A percentile compares a stretch with the other conserved stretches of the same genome.
Conservation (phyloP, 1,140 invertebrate species). For the Polypedilum vanderplanki region DNA sequence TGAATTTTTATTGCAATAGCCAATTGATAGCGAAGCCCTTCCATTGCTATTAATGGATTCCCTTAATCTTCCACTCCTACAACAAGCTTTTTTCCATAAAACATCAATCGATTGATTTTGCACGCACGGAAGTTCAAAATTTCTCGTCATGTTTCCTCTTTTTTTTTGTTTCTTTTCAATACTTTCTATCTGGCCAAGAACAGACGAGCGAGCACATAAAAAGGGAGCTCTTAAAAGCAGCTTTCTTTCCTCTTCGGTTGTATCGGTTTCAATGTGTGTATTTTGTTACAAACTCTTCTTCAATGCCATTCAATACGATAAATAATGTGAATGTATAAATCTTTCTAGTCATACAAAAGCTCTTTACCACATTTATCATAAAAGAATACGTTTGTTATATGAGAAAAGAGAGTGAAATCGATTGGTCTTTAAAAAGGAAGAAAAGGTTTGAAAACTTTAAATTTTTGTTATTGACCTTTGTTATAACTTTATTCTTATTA, state of each 20-base stretch:
- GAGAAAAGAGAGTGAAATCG: not conserved
- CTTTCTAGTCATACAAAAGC: not conserved
- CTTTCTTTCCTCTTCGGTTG: not conserved
- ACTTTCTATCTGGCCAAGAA: not conserved
- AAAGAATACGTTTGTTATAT: not conserved
- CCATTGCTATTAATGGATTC: not conserved
- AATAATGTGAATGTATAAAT: not conserved
- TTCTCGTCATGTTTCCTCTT: not conserved
- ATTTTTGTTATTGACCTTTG: too few relatives aligned
- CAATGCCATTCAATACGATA: conserved; percentile 17
- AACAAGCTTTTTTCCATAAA: too few relatives aligned
- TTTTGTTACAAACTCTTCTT: not conserved
- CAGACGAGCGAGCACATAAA: not conserved
- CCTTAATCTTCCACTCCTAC: too few relatives aligned
- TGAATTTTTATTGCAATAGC: conserved; percentile 23
- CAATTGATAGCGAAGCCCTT: conserved; percentile 8
- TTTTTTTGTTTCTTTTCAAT: not conserved
- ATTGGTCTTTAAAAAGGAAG: not conserved
- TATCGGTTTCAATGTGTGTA: not conserved
- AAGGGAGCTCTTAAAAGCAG: conserved; percentile 3
- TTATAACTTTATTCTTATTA: too few relatives aligned
- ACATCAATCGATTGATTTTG: too few relatives aligned
- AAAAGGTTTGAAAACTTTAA: too few relatives aligned
- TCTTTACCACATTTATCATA: conserved; percentile 13
- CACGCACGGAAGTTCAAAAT: not conserved